Evolutionary conservation across 2,888 invertebrate species (phyloP).

Genomic region (Phortica magna): DNA sequence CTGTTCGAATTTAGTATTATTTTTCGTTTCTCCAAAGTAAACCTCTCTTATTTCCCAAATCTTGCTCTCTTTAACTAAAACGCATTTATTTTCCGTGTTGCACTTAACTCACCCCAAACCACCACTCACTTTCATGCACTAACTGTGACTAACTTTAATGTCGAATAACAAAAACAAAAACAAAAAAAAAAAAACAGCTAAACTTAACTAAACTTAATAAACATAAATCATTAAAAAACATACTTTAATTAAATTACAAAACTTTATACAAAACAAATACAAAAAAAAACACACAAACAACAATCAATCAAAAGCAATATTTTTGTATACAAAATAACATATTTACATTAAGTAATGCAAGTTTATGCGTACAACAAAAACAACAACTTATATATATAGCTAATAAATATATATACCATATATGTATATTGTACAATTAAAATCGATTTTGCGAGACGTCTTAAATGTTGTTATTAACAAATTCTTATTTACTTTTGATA

Average conservation of each 20-base stretch:
- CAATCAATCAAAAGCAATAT: too few relatives aligned
- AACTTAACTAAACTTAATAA: slow-evolving; percentile 7
- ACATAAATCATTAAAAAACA: not conserved
- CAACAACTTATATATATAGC: too few relatives aligned
- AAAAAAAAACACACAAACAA: not conserved
- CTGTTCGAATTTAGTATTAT: not conserved
- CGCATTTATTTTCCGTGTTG: not conserved
- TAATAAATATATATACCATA: too few relatives aligned
- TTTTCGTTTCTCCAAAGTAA: not conserved
- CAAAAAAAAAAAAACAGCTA: not conserved
- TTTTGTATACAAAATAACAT: too few relatives aligned
- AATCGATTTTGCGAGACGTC: too few relatives aligned
- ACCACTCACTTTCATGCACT: not conserved
- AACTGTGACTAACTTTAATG: not conserved
- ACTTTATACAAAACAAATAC: too few relatives aligned
- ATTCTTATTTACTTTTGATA: too few relatives aligned
- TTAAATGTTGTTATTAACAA: too few relatives aligned
- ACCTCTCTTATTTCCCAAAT: not conserved
- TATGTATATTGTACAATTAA: too few relatives aligned
- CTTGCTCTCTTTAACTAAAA: not conserved
- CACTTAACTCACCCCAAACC: not conserved
- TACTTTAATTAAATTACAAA: too few relatives aligned
- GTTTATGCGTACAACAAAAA: too few relatives aligned
- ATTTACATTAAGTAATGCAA: too few relatives aligned
- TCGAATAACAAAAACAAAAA: not conserved